Conservation (phyloP, 2,113 vertebrate species). For the Paramormyrops kingsleyae region DNA sequence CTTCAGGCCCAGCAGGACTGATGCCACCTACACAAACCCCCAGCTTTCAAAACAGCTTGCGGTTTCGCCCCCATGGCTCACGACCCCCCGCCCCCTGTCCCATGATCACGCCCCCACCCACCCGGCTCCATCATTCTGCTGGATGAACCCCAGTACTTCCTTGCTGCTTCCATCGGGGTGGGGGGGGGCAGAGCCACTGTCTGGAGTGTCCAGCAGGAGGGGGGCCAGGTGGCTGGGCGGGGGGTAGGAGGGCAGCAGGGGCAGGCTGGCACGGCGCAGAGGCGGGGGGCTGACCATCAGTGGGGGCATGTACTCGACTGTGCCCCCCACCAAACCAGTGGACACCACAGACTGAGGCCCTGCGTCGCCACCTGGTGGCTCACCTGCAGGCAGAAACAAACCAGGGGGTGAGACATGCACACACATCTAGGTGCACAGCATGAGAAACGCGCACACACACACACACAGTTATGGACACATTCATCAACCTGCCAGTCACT, state of each 20-base stretch:
- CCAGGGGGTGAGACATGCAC: background rate
- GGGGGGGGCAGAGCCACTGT: slow-evolving; percentile 39
- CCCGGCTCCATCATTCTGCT: slow-evolving; percentile 60
- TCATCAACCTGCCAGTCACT: background rate
- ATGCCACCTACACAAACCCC: background rate
- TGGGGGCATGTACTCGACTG: slow-evolving; percentile 55
- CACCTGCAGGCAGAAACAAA: slow-evolving; percentile 32
- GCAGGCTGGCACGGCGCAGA: slow-evolving; percentile 68
- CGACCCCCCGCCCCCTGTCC: background rate
- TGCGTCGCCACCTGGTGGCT: slow-evolving; percentile 33
- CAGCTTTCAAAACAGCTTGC: background rate
- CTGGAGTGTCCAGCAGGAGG: slow-evolving; percentile 57
- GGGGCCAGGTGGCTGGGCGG: slow-evolving; percentile 43
- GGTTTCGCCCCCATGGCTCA: background rate
- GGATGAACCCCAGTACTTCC: slow-evolving; percentile 35
- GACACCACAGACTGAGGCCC: slow-evolving; percentile 30
- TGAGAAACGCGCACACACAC: background rate
- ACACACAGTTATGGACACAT: background rate
- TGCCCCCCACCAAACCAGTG: slow-evolving; percentile 34
- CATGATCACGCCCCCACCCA: slow-evolving; percentile 22
- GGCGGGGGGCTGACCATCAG: slow-evolving; percentile 81
- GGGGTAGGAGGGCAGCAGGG: slow-evolving; percentile 48
- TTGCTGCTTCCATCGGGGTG: slow-evolving; percentile 37
- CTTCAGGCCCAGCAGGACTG: background rate
- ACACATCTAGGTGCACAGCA: no score